Base-by-base conservation (phyloP, 1,140 invertebrate species). In the Dysdera silvatica region DNA sequence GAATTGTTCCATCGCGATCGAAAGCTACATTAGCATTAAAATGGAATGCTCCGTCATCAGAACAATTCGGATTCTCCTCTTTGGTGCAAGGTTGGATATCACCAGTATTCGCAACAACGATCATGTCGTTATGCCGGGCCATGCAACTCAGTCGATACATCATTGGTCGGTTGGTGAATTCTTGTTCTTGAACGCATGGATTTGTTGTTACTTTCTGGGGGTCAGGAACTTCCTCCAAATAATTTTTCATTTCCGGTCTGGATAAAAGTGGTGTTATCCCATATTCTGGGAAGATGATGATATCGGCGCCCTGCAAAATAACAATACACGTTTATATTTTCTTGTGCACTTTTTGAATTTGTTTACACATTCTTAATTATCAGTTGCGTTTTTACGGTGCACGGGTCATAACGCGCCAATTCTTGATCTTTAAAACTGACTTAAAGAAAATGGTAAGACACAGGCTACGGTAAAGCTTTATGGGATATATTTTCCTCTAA, bases 201-300 rank as follows among this genome's bases (percentile, higher is more conserved):
- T 66, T 60, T 5, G 24, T 29, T 24, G 12, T 31, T 14, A 14
- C 18, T 47, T 56, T 6, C 0, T 16, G 26, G 4, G 49, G 49
- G 18, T 66, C 53, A 3, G 65, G 65, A 37, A 67, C 45, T 4
- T 28, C 10, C 20, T 60, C 58, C n/a, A 43, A n/a, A 18, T 18
- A 29, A 31, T 41, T 20, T 31, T 18, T 24, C 10, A 53, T 14
- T 24, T 52, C 14, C 4, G 7, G 12, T 16, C 61, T 26, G 10
- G 12, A 14, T 3, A 7, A 2, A 6, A 12, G 6, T 7, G 20
- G 28, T 29, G 57, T 47, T 7, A 71, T 28, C 16, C 83, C 83
- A 69, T 81, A 78, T 75, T 93, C 90, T 0, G 90, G 89, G 71
- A 92, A 92, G 2, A 92, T 85, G 5, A 93, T 79, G 16, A 94